Evolutionary conservation across 1,140 invertebrate species (phyloP).

Genomic region (Nixonia krombeini): DNA sequence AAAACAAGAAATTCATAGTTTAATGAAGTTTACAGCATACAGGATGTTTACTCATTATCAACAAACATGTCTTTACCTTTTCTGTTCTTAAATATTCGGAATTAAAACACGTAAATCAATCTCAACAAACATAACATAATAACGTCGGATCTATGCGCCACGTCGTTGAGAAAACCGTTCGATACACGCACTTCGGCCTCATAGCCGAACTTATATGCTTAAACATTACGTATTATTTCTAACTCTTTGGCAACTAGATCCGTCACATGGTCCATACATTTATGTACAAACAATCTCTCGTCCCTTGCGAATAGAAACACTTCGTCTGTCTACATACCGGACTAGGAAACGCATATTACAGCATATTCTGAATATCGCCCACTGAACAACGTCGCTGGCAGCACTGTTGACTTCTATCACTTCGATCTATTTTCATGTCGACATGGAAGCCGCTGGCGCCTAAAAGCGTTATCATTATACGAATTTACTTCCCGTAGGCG

Average conservation of each 20-base stretch:
- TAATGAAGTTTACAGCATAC: too few species aligned
- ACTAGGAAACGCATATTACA: conserved; percentile 39
- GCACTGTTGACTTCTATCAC: not conserved
- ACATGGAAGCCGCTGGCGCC: not conserved
- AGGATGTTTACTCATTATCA: too few species aligned
- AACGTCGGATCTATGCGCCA: too few species aligned
- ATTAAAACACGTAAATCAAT: too few species aligned
- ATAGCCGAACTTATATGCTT: conserved; percentile 19
- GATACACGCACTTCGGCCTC: conserved; percentile 1
- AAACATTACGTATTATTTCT: conserved; percentile 41
- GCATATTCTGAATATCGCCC: conserved; percentile 4
- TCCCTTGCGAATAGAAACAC: conserved; percentile 38
- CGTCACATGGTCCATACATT: conserved; percentile 58
- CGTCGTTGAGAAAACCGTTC: conserved; percentile 19
- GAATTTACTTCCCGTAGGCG: conserved; percentile 18
- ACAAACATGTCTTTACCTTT: too few species aligned
- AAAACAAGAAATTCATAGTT: too few species aligned
- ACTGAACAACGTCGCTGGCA: not conserved
- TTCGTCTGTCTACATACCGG: conserved; percentile 27
- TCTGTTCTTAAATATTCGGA: too few species aligned
- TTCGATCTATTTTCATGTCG: too few species aligned
- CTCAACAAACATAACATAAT: too few species aligned
- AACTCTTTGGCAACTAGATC: conserved; percentile 67
- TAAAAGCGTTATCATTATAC: not conserved
- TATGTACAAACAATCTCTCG: conserved; percentile 38